phyloP scores from a whole-genome alignment of 2,888 invertebrate genomes.

The Aphrophora alni region DNA sequence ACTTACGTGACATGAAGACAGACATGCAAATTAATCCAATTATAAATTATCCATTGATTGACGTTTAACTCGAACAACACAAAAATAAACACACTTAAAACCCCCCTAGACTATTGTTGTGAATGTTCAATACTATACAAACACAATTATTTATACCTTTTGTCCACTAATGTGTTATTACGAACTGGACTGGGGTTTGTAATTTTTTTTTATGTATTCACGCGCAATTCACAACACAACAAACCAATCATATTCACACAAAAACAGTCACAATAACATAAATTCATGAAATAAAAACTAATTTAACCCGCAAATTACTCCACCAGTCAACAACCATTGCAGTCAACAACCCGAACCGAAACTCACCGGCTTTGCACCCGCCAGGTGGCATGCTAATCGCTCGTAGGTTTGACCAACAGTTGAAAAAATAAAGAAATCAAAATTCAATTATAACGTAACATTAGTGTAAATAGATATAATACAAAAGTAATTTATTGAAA shows the following conservation, averaged over 20 bases:
- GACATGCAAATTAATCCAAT: not conserved
- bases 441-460: no score
- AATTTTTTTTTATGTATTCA: not conserved
- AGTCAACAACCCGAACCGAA: conserved; percentile 42
- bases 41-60: not conserved
- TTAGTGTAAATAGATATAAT: not conserved
- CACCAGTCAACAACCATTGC: conserved; percentile 20
- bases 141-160: not conserved
- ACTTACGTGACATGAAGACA: not conserved
- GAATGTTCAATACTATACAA: not conserved
- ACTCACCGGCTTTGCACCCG: conserved; percentile 39
- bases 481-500: not conserved
- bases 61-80: not conserved
- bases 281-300: not conserved
- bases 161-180: not conserved
- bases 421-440: not conserved
- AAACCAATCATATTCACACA: not conserved
- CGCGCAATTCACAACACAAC: not conserved
- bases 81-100: not conserved
- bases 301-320: not conserved
- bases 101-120: not conserved
- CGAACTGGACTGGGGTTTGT: not conserved
- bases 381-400: conserved; percentile 36
- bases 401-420: not conserved
- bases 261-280: not conserved